phyloP scores from a whole-genome alignment of 2,113 vertebrate species.

The Hylia prasina region DNA sequence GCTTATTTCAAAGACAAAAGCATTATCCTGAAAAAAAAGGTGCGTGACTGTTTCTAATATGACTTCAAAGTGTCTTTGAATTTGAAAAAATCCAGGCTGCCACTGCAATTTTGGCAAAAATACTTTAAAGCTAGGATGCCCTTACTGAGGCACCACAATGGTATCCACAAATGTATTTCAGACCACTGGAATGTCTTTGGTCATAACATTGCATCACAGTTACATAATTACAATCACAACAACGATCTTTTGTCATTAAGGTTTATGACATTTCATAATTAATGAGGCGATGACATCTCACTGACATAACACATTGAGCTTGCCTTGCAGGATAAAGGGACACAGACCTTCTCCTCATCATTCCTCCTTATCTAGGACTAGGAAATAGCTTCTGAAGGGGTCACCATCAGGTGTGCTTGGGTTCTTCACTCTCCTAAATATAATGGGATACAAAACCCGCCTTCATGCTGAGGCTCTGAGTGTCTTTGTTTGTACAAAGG shows the following conservation, averaged over 20 bases:
- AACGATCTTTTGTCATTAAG: slow-evolving; percentile 20
- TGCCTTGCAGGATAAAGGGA: neutral
- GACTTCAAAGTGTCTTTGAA: slow-evolving; percentile 20
- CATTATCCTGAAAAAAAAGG: neutral
- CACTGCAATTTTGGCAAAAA: neutral
- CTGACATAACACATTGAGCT: neutral
- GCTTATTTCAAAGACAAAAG: slow-evolving; percentile 22
- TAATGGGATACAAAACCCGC: neutral
- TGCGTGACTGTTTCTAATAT: neutral
- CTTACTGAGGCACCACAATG: slow-evolving; percentile 17
- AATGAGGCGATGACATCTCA: slow-evolving; percentile 2
- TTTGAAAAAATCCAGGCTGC: neutral
- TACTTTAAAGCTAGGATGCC: neutral
- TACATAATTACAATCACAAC: slow-evolving; percentile 39
- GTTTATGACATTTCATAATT: slow-evolving; percentile 14
- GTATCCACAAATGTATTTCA: slow-evolving; percentile 19
- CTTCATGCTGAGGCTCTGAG: neutral
- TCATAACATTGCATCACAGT: slow-evolving; percentile 29
- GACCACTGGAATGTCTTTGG: slow-evolving; percentile 44
- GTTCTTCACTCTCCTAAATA: neutral
- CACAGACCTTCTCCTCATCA: neutral
- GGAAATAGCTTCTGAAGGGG: neutral
- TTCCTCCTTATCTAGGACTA: neutral
- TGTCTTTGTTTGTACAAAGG: neutral
- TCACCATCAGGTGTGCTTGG: neutral